Base-by-base conservation (phyloP, 2,888 invertebrate species). In the Sphecodes monilicornis region DNA sequence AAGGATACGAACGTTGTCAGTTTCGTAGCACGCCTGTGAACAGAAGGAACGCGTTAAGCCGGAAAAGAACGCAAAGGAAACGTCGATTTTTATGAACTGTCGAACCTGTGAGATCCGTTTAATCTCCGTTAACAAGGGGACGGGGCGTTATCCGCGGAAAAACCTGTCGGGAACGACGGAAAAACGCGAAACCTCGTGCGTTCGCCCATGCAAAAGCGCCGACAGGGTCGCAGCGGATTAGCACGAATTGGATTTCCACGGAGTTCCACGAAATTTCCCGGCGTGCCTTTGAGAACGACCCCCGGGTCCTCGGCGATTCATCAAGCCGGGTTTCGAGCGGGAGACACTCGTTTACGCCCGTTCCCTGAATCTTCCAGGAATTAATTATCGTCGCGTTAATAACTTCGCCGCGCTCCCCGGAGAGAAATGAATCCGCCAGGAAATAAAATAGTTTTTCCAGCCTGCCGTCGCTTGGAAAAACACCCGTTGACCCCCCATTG, bases 331-430 rank as follows among this genome's bases (percentile, higher is more conserved):
- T 29, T 64, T 64, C 64, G 64, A 10, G 18, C 32, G 22, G 8
- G 16, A 6, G 26, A n/a, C 13, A 10, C 36, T 26, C 46, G 43
- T 75, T 75, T 43, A 11, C 50, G 29, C 66, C n/a, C 1, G 22
- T 64, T 26, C n/a, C 22, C 36, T 43, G 36, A 66, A 18, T 64
- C 26, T 41, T 22, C 18, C 39, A 41, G 50, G 66, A 68, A 76
- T 41, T 54, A 79, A 76, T 76, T 76, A 41, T 50, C 22, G 39
- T 18, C 66, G 66, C 41, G 76, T 68, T 76, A 76, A 76, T 41
- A 54, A 68, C 32, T 32, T 32, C 64, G 32, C 29, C 16, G 6
- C 41, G 76, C n/a, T n/a, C 70, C n/a, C n/a, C 13, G 10, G n/a
- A 18, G 32, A 18, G 18, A 26, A 26, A 71, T 54, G 11, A n/a